Percentiles rank a stretch among this genome's conserved stretches.
Conservation (phyloP, 2,888 invertebrate species). For the Sarcophaga subvicina region DNA sequence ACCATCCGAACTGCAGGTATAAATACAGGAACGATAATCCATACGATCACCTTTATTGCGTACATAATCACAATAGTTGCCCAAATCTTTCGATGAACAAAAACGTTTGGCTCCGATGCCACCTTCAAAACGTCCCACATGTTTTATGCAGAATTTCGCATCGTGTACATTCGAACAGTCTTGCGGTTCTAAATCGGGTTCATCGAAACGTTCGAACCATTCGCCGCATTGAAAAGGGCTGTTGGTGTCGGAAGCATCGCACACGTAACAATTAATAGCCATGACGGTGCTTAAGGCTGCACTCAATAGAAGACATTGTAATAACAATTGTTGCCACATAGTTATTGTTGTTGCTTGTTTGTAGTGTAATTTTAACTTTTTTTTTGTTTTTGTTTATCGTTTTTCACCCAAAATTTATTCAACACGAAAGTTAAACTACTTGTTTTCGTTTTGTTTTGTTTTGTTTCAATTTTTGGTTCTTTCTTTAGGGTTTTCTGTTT, state of each 20-base stretch:
- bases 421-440: not conserved
- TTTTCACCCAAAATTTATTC: not conserved
- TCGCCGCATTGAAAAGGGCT: slow-evolving; percentile 93
- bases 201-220: slow-evolving; percentile 86
- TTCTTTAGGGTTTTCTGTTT: slow-evolving; percentile 23
- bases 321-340: slow-evolving; percentile 65
- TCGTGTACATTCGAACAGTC: slow-evolving; percentile 91
- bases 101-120: slow-evolving; percentile 94
- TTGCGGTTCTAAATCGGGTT: slow-evolving; percentile 85
- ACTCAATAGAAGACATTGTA: slow-evolving; percentile 64
- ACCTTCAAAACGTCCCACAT: slow-evolving; percentile 95
- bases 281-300: slow-evolving; percentile 78
- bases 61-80: slow-evolving; percentile 95
- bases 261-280: slow-evolving; percentile 93
- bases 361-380: slow-evolving; percentile 26
- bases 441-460: not conserved
- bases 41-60: slow-evolving; percentile 92
- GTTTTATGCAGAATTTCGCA: slow-evolving; percentile 95
- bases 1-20: slow-evolving; percentile 91
- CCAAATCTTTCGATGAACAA: slow-evolving; percentile 93
- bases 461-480: slow-evolving; percentile 37
- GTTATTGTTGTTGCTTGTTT: slow-evolving; percentile 23
- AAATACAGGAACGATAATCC: slow-evolving; percentile 93
- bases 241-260: slow-evolving; percentile 90
- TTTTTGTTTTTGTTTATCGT: slow-evolving; percentile 16